phyloP scores from a whole-genome alignment of 2,888 invertebrate species.

The Synergus umbraculus region DNA sequence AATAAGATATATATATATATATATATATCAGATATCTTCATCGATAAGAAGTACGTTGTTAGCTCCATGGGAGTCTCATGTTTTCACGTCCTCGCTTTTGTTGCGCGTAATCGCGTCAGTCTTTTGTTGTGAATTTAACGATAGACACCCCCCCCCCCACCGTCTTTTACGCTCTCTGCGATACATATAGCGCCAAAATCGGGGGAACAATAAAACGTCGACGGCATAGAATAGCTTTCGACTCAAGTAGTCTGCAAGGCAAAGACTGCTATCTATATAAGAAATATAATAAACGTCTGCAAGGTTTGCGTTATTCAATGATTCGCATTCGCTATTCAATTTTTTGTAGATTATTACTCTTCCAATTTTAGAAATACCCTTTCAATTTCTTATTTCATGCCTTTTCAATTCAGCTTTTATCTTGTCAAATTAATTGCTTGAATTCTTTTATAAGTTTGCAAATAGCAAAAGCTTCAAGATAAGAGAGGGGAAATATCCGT shows the following conservation, averaged over 20 bases:
- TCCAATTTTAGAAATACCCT: too few species aligned
- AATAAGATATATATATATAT: constrained; percentile 48
- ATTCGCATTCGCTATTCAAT: not conserved
- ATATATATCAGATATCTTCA: constrained; percentile 32
- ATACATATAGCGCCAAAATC: not conserved
- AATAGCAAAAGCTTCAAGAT: too few species aligned
- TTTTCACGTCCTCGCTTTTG: constrained; percentile 53
- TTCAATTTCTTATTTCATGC: too few species aligned
- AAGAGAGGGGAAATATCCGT: too few species aligned
- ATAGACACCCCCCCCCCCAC: not conserved
- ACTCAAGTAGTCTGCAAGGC: not conserved
- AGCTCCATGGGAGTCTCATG: constrained; percentile 50
- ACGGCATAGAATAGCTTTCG: not conserved
- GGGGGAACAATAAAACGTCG: not conserved
- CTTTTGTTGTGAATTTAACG: constrained; percentile 50
- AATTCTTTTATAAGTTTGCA: too few species aligned
- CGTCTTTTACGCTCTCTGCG: not conserved
- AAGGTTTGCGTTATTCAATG: not conserved
- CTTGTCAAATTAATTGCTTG: not conserved
- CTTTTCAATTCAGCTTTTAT: not conserved
- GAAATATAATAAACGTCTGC: not conserved
- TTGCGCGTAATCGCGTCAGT: constrained; percentile 48
- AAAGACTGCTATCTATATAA: not conserved
- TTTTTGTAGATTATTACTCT: too few species aligned
- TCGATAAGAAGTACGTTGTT: constrained; percentile 50